Percentiles rank a stretch among this genome's conserved stretches.
These are phyloP conservation scores for Ennomos fuscantarius DNA, from an alignment of 2,888 invertebrate species.

Conservation along the genomic window DNA sequence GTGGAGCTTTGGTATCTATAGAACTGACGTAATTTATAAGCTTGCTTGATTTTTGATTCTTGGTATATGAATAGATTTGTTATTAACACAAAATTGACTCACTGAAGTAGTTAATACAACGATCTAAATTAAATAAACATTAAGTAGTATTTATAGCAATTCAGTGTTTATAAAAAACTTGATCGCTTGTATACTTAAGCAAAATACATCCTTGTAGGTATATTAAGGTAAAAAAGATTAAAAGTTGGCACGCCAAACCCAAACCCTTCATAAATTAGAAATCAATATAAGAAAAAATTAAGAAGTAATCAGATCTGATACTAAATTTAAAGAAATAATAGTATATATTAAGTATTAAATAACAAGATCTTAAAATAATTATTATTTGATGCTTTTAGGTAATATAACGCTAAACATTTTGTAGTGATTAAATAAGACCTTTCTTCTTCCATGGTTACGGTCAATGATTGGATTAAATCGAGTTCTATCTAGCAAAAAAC, in stretches of 20 bases:
- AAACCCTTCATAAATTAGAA: neutral
- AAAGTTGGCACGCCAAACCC: neutral
- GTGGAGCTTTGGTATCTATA: constrained; percentile 63
- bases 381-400: too few relatives aligned
- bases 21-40: constrained; percentile 62
- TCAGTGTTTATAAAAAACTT: constrained; percentile 18
- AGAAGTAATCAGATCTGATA: too few relatives aligned
- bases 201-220: constrained; percentile 1
- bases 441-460: constrained; percentile 3
- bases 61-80: constrained; percentile 41
- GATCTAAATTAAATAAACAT: constrained; percentile 28
- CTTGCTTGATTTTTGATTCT: constrained; percentile 62
- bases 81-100: constrained; percentile 10
- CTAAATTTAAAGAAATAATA: too few relatives aligned
- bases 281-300: neutral
- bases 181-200: constrained; percentile 5
- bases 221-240: constrained; percentile 1
- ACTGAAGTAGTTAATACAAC: constrained; percentile 11
- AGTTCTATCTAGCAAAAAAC: constrained; percentile 23
- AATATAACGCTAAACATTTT: too few relatives aligned
- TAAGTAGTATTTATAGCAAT: constrained; percentile 15
- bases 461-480: constrained; percentile 3
- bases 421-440: neutral
- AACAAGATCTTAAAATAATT: too few relatives aligned
- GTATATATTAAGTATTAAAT: too few relatives aligned